phyloP scores from a whole-genome alignment of 1,140 invertebrate species.

The Drosophila ambigua region DNA sequence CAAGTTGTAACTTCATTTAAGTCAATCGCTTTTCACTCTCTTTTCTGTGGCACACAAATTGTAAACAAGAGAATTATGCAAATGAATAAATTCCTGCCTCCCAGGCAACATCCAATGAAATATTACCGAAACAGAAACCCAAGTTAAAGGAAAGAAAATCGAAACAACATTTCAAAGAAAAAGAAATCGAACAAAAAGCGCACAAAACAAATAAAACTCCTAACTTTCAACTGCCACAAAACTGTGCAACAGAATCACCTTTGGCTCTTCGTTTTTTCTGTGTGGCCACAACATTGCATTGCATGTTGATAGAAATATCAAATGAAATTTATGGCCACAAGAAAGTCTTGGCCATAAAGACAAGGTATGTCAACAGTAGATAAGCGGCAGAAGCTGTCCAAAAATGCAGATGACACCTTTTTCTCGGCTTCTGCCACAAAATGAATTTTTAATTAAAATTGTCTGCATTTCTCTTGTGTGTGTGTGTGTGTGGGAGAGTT shows the following conservation, averaged over 20 bases:
- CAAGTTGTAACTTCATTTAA: constrained; percentile 82
- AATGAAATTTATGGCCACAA: constrained; percentile 59
- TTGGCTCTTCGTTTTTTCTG: constrained; percentile 20
- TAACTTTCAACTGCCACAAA: constrained; percentile 33
- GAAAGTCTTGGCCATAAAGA: constrained; percentile 56
- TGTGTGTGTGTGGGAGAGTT: constrained; percentile 2
- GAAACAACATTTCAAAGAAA: neutral
- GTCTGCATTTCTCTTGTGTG: constrained; percentile 16
- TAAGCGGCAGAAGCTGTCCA: constrained; percentile 60
- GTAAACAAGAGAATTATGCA: constrained; percentile 82
- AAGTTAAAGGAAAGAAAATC: constrained; percentile 6
- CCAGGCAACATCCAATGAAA: constrained; percentile 31
- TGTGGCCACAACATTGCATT: constrained; percentile 33
- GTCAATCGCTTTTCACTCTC: constrained; percentile 67
- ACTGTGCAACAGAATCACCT: constrained; percentile 8
- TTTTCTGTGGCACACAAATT: constrained; percentile 56
- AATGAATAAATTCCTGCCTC: constrained; percentile 61
- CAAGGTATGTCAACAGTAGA: constrained; percentile 79
- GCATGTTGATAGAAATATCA: constrained; percentile 47
- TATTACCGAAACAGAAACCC: constrained; percentile 25
- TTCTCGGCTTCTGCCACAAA: constrained; percentile 8
- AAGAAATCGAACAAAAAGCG: constrained; percentile 40
- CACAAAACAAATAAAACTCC: neutral
- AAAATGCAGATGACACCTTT: constrained; percentile 46
- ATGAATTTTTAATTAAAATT: constrained; percentile 53